Evolutionary conservation across 2,888 invertebrate genomes (phyloP).

Genomic region (Pterostichus niger): DNA sequence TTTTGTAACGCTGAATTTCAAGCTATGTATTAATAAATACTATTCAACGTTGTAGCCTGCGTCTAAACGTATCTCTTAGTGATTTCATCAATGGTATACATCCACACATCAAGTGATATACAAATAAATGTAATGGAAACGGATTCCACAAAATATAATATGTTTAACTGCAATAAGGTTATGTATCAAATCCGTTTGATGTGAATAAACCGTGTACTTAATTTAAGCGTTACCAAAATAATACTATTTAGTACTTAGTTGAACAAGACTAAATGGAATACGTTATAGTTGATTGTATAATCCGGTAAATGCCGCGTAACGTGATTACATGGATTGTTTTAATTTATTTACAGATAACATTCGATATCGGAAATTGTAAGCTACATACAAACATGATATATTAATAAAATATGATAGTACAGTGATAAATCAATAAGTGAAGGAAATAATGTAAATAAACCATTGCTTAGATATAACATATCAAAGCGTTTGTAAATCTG

Average conservation of each 20-base stretch:
- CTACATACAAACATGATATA: background rate
- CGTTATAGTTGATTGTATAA: background rate
- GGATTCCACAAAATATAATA: background rate
- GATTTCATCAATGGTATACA: too few relatives aligned
- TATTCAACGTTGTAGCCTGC: too few relatives aligned
- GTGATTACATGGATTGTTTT: background rate
- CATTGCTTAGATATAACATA: too few relatives aligned
- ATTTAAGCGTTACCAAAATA: background rate
- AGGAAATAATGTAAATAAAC: too few relatives aligned
- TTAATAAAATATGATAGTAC: background rate
- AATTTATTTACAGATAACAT: conserved; percentile 5
- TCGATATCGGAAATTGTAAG: background rate
- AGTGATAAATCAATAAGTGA: background rate
- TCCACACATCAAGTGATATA: too few relatives aligned
- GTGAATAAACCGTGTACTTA: background rate
- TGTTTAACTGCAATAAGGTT: background rate
- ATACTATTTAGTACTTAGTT: background rate
- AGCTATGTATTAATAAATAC: too few relatives aligned
- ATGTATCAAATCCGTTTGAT: background rate
- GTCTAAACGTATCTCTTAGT: too few relatives aligned
- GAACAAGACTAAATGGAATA: background rate
- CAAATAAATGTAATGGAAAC: background rate
- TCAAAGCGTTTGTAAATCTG: too few relatives aligned
- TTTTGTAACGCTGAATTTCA: too few relatives aligned
- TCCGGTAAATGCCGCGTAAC: background rate